A percentile compares a stretch with the other conserved stretches of the same genome.
phyloP scores from a whole-genome alignment of 2,113 vertebrate genomes.

The Rallus limicola region DNA sequence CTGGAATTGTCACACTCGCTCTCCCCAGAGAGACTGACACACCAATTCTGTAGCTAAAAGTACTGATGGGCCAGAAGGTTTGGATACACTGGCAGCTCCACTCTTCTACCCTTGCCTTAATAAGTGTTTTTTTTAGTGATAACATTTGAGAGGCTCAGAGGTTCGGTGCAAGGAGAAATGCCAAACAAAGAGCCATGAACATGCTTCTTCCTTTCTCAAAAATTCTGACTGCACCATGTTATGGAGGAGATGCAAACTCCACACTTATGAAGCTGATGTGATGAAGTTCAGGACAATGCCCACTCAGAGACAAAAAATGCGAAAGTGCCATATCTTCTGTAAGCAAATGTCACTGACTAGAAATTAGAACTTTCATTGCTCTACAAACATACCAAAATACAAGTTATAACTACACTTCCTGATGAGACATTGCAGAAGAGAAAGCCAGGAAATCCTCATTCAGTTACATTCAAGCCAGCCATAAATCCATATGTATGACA shows the following conservation, averaged over 20 bases:
- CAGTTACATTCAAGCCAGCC: neutral
- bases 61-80: neutral
- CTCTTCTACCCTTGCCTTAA: neutral
- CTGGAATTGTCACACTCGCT: neutral
- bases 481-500: neutral
- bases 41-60: neutral
- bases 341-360: neutral
- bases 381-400: neutral
- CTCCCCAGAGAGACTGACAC: neutral
- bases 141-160: neutral
- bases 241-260: neutral
- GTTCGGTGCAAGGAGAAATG: neutral
- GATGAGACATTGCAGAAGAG: neutral
- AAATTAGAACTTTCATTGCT: neutral
- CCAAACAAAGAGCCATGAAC: neutral
- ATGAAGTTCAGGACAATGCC: neutral
- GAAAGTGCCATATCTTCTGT: neutral
- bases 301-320: neutral
- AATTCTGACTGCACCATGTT: neutral
- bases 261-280: neutral
- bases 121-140: neutral
- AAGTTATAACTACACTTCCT: neutral
- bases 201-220: neutral
- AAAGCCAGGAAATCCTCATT: slow-evolving; percentile 22
- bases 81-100: neutral